A percentile compares a stretch with the other conserved stretches of the same genome.
Evolutionary conservation across 1,140 invertebrate species (phyloP).

Genomic region (Macrotrachela quadricornifera): DNA sequence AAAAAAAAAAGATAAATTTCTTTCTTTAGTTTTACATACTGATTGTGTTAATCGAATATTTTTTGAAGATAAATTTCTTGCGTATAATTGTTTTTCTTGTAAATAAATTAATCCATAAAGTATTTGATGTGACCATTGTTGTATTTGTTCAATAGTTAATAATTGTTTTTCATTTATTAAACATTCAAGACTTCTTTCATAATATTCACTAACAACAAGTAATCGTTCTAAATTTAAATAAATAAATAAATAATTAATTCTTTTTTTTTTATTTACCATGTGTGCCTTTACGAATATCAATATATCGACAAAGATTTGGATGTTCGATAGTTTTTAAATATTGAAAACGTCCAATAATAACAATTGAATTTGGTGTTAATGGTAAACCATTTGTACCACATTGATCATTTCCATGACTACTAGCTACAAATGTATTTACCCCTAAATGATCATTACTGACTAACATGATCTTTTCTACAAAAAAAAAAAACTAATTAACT

Average conservation of each 20-base stretch:
- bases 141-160: conserved; percentile 1
- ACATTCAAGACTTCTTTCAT: conserved; percentile 39
- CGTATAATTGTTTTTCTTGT: conserved; percentile 48
- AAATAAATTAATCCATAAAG: conserved; percentile 50
- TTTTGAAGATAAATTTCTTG: conserved; percentile 54
- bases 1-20: too few relatives aligned
- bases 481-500: too few relatives aligned
- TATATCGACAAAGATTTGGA: conserved; percentile 58
- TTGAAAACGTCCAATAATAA: conserved; percentile 68
- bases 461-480: too few relatives aligned
- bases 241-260: conserved; percentile 10
- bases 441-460: conserved; percentile 36
- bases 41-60: conserved; percentile 55
- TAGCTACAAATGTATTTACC: conserved; percentile 68
- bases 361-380: conserved; percentile 79
- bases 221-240: conserved; percentile 50
- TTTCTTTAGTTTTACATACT: conserved; percentile 15
- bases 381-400: conserved; percentile 86
- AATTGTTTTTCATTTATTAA: conserved; percentile 11
- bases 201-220: conserved; percentile 64
- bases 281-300: conserved; percentile 73
- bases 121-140: conserved; percentile 44
- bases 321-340: conserved; percentile 54
- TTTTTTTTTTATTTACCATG: conserved; percentile 46
- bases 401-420: conserved; percentile 62